Conservation (phyloP, 2,888 invertebrate species). For the Coleophora flavipennella region DNA sequence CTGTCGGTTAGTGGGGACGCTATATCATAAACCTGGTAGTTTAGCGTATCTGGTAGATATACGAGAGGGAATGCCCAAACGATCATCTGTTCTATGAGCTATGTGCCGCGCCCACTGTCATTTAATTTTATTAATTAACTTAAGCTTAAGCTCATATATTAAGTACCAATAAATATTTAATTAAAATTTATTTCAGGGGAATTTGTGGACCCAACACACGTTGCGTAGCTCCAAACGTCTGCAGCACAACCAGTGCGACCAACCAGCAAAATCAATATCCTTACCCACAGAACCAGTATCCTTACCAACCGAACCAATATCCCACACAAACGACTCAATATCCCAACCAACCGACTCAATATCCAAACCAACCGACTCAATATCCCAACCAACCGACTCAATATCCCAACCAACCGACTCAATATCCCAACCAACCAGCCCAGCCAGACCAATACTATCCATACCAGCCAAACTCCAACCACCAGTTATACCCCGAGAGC, state of each 20-base stretch:
- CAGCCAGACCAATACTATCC: slow-evolving; percentile 10
- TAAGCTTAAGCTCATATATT: no score
- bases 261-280: background rate
- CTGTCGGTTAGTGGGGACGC: no score
- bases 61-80: no score
- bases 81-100: no score
- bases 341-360: background rate
- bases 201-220: slow-evolving; percentile 52
- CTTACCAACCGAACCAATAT: background rate
- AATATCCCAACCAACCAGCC: slow-evolving; percentile 11
- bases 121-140: no score
- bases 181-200: slow-evolving; percentile 36
- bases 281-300: background rate
- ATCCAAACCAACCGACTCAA: slow-evolving; percentile 1
- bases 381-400: slow-evolving; percentile 1
- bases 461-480: slow-evolving; percentile 5
- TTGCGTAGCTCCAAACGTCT: slow-evolving; percentile 44
- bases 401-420: slow-evolving; percentile 10
- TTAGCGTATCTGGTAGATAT: no score
- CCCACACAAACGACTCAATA: background rate
- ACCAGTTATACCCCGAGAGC: slow-evolving; percentile 10
- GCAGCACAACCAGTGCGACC: slow-evolving; percentile 30
- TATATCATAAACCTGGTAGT: no score
- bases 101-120: no score
- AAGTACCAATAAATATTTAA: background rate